phyloP scores from a whole-genome alignment of 2,888 invertebrate genomes.

The Halictus quadricinctus region DNA sequence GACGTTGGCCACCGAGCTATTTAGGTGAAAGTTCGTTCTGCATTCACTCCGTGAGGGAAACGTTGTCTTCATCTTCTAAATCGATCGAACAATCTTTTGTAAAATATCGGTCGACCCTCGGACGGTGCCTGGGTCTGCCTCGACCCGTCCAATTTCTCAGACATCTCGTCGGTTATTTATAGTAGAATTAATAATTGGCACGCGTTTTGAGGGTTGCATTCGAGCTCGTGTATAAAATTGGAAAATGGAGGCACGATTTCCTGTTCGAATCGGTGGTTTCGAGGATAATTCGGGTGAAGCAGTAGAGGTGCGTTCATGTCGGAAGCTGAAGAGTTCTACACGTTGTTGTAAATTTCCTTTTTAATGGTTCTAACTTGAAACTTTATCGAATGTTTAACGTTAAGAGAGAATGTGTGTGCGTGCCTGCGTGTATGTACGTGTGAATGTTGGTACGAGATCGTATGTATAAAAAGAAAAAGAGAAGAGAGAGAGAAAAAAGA shows the following conservation, averaged over 20 bases:
- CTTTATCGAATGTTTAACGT: slow-evolving; percentile 63
- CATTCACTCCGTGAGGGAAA: not conserved
- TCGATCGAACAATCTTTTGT: not conserved
- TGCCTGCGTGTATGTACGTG: slow-evolving; percentile 1
- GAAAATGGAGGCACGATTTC: not conserved
- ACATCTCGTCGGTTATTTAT: slow-evolving; percentile 4
- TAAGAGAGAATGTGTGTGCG: slow-evolving; percentile 41
- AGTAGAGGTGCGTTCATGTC: slow-evolving; percentile 12
- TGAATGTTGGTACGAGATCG: not conserved
- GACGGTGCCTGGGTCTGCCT: not conserved
- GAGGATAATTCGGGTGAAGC: not conserved
- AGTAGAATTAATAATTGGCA: not conserved
- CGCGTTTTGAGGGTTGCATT: not conserved
- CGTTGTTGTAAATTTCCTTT: slow-evolving; percentile 74
- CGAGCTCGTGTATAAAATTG: slow-evolving; percentile 1
- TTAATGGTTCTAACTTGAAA: slow-evolving; percentile 66
- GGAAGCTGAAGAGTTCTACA: slow-evolving; percentile 67
- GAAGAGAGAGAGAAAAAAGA: slow-evolving; percentile 5
- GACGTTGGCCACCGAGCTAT: slow-evolving; percentile 1
- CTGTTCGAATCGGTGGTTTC: not conserved
- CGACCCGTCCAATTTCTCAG: not conserved
- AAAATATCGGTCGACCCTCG: not conserved
- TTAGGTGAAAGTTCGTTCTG: not conserved
- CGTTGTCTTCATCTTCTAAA: not conserved
- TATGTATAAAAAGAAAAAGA: not conserved